Percentiles rank a stretch among this genome's conserved stretches.
phyloP scores from a whole-genome alignment of 92 coral and sea anemone genomes.

The Heliopora coerulea region DNA sequence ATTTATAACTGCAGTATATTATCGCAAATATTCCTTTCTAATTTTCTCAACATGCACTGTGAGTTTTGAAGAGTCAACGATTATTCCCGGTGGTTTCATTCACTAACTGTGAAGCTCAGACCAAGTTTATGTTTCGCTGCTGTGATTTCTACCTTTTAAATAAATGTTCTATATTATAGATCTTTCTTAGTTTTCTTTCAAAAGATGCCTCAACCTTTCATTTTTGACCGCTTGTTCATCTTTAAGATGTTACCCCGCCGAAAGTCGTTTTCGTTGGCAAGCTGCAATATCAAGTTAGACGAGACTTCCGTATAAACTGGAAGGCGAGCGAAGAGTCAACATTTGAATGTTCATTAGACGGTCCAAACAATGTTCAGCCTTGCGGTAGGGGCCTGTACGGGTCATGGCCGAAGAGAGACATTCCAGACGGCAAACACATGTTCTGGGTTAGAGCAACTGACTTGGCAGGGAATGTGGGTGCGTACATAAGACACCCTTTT shows the following conservation, averaged over 20 bases:
- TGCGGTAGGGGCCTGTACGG: slow-evolving; percentile 26
- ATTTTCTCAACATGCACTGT: too few species aligned
- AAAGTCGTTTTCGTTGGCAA: slow-evolving; percentile 24
- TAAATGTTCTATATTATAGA: too few species aligned
- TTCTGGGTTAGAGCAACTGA: slow-evolving; percentile 41
- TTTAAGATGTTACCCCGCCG: slow-evolving; percentile 31
- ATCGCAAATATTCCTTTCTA: too few species aligned
- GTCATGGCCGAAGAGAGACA: slow-evolving; percentile 6
- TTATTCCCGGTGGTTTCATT: too few species aligned
- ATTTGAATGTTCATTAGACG: slow-evolving; percentile 22
- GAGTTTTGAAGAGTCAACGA: too few species aligned
- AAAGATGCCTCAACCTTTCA: too few species aligned
- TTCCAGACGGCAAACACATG: slow-evolving; percentile 27
- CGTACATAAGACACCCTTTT: slow-evolving; percentile 21
- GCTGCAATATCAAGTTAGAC: slow-evolving; percentile 7
- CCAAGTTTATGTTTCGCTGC: too few species aligned
- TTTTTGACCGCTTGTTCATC: neutral
- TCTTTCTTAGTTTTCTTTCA: too few species aligned
- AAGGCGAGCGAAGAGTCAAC: slow-evolving; percentile 34
- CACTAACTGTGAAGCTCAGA: too few species aligned
- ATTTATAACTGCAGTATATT: too few species aligned
- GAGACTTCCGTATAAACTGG: slow-evolving; percentile 25
- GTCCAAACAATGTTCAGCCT: neutral
- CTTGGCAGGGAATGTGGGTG: slow-evolving; percentile 34
- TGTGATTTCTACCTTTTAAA: too few species aligned